Base-by-base conservation (phyloP, 1,140 invertebrate species). In the Ceratina calcarata region DNA sequence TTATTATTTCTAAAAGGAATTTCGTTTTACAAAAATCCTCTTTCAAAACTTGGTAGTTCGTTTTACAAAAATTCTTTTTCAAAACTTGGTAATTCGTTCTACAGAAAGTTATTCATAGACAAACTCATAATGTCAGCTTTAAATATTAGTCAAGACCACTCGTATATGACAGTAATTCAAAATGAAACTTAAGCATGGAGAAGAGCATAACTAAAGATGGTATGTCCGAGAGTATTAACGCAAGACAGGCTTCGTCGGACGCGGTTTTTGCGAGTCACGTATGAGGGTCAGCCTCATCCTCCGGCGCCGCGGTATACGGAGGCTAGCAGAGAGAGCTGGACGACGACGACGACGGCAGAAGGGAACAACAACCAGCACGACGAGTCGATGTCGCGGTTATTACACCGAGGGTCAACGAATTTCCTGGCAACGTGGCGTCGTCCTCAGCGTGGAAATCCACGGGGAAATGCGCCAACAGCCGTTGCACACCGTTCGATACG, bases 341-440 rank as follows among this genome's bases (percentile, higher is more conserved):
- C 76, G 69, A 83, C 80, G 71, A 51, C 45, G 37, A 66, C 64
- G 16, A 53, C 49, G 58, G n/a, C 15, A 32, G n/a, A n/a, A 18
- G 55, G 13, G n/a, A 22, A 20, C 57, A 22, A 20, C 57, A 68
- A 83, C 73, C 51, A 55, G n/a, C 45, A 74, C 51, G 82, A 73
- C 83, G 83, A 57, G 78, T 80, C 82, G 85, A 77, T 78, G 84
- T 83, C 85, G 76, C 53, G 65, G 62, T 82, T 86, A 86, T 85
- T 86, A 82, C 79, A 51, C 69, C 84, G 83, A 89, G 89, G 89
- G 90, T 90, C 89, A 89, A 89, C 88, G 88, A 84, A 89, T 86
- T 87, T 87, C 76, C 72, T 62, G 77, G 82, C 86, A 74, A 70
- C 73, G 77, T 51, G 69, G 57, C 78, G 64, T 70, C 68, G 49